Evolutionary conservation across 2,888 invertebrate genomes (phyloP).

Genomic region (Catonia carolina): DNA sequence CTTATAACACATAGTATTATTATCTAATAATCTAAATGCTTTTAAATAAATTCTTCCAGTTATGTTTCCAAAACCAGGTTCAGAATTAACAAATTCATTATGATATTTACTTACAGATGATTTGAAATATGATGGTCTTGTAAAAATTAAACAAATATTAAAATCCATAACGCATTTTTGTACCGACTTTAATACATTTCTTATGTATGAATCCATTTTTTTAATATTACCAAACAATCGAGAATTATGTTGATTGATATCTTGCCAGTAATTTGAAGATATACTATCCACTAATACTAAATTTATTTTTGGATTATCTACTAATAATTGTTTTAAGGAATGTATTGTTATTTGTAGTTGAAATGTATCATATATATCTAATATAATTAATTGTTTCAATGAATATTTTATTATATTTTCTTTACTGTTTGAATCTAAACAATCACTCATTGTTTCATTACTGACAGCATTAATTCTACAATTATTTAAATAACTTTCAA

Average conservation of each 20-base stretch:
- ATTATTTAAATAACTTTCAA: constrained; percentile 39
- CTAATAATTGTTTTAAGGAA: constrained; percentile 42
- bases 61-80: no score
- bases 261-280: constrained; percentile 49
- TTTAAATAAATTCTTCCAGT: no score
- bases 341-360: constrained; percentile 41
- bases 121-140: constrained; percentile 47
- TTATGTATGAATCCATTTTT: constrained; percentile 36
- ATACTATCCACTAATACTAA: constrained; percentile 48
- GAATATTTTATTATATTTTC: constrained; percentile 35
- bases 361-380: constrained; percentile 42
- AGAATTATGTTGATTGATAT: constrained; percentile 33
- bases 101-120: constrained; percentile 21
- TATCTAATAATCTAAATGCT: no score
- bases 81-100: no score
- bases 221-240: constrained; percentile 1
- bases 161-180: constrained; percentile 47
- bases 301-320: constrained; percentile 42
- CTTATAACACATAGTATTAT: no score
- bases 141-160: constrained; percentile 49
- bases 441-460: constrained; percentile 2
- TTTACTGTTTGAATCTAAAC: constrained; percentile 12
- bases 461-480: constrained; percentile 29
- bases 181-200: constrained; percentile 41
- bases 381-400: constrained; percentile 41